Base-by-base conservation (phyloP, 2,113 vertebrate genomes). In the Microcebus tavaratra region DNA sequence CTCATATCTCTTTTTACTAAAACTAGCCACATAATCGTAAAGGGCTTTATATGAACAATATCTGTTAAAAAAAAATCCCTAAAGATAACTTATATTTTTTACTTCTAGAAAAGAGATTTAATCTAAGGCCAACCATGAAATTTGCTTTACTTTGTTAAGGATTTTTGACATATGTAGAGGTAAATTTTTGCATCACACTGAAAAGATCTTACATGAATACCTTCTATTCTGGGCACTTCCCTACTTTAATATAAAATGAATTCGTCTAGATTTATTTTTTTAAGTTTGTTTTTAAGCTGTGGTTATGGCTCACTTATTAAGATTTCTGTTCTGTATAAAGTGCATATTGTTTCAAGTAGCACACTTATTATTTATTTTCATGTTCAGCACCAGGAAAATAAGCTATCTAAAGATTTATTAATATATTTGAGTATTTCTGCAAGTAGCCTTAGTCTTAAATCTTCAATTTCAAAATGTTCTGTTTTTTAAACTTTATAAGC, bases 401-500 rank as follows among this genome's bases (percentile, higher is more conserved):
- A 42, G 80, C 31, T 72, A 42, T 36, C 34, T 86, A 25, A 92
- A 91, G 57, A 10, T 39, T 5, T 73, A 23, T 57, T 85, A 59
- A 84, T 53, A 29, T 73, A 87, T n/a, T 79, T 75, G 48, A 63
- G 42, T 18, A 67, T 45, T 96, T 91, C 63, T 90, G 23, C 3
- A 70, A 18, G 18, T 63, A 1, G 18, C n/a, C 55, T 95, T 92
- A 87, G 15, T 63, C 17, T 39, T 36, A 18, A 14, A 55, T 27
- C 36, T 94, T 93, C 27, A 25, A 57, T 83, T 65, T 76, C 87
- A 10, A 93, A 93, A 91, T 79, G 11, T 83, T 84, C 39, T 48
- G 34, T 48, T 87, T 83, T 27, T 85, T 91, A 93, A 96, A 48
- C 31, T 94, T 91, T 76, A 72, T 15, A n/a, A 94, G 63, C 39